Evolutionary conservation across 2,888 invertebrate species (phyloP).

Genomic region (Ceratothoa steindachneri): DNA sequence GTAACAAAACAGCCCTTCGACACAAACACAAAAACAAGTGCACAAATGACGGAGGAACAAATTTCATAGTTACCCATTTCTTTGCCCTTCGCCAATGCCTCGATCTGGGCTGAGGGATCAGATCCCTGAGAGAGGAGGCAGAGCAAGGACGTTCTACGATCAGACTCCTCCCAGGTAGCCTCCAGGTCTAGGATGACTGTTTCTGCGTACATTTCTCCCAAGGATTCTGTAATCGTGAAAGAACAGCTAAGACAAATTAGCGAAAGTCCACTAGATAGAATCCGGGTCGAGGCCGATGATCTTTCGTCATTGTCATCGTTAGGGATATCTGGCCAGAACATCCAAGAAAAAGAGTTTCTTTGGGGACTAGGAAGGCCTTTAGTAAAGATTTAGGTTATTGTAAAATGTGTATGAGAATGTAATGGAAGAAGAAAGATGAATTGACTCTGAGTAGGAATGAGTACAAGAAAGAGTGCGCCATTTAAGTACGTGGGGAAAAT

Average conservation of each 20-base stretch:
- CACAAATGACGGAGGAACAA: too few species aligned
- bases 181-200: conserved; percentile 88
- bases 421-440: too few species aligned
- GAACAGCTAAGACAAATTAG: too few species aligned
- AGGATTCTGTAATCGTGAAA: conserved; percentile 60
- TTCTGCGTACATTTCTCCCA: conserved; percentile 84
- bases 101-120: conserved; percentile 93
- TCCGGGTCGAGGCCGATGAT: not conserved
- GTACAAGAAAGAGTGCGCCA: too few species aligned
- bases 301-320: not conserved
- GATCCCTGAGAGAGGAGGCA: conserved; percentile 92
- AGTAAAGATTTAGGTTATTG: too few species aligned
- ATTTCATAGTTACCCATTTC: conserved; percentile 76
- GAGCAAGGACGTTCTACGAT: conserved; percentile 79
- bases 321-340: not conserved
- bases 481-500: too few species aligned
- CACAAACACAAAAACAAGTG: too few species aligned
- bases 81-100: conserved; percentile 76
- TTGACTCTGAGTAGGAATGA: too few species aligned
- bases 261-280: not conserved
- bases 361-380: not conserved
- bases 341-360: not conserved
- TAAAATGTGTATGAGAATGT: too few species aligned
- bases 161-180: conserved; percentile 82
- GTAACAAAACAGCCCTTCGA: too few species aligned